Percentiles rank a stretch among this genome's conserved stretches.
phyloP scores from a whole-genome alignment of 2,888 invertebrate species.

The Hypomecis punctinalis region DNA sequence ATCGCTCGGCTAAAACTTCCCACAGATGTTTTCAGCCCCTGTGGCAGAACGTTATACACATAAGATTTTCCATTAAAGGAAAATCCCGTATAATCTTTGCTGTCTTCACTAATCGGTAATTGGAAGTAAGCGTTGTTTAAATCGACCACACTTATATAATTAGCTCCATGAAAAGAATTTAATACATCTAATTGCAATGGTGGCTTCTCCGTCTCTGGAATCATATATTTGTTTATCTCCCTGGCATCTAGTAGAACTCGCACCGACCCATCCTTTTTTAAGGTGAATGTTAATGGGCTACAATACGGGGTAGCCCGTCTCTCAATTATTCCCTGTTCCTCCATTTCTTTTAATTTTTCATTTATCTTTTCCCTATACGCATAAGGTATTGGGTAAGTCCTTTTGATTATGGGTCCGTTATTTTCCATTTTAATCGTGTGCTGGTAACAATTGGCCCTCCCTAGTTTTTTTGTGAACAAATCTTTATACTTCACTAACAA shows the following conservation, averaged over 20 bases:
- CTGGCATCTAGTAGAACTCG: conserved; percentile 30
- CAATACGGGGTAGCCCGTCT: conserved; percentile 34
- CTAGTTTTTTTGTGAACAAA: conserved; percentile 26
- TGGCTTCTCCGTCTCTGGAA: conserved; percentile 25
- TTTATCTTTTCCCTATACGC: conserved; percentile 40
- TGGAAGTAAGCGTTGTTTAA: conserved; percentile 31
- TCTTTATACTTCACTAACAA: neutral
- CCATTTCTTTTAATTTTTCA: conserved; percentile 38
- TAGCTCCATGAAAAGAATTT: conserved; percentile 22
- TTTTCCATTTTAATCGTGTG: conserved; percentile 38
- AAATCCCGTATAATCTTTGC: conserved; percentile 21
- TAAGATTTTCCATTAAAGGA: conserved; percentile 24
- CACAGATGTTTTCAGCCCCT: conserved; percentile 38
- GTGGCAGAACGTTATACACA: conserved; percentile 22
- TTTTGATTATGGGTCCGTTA: conserved; percentile 34
- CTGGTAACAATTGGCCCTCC: conserved; percentile 39
- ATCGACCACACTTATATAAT: conserved; percentile 18
- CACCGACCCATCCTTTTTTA: conserved; percentile 26
- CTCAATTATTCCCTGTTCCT: conserved; percentile 34
- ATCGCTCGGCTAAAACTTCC: conserved; percentile 47
- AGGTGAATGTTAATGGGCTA: conserved; percentile 39
- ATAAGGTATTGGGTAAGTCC: conserved; percentile 42
- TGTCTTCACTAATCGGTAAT: conserved; percentile 10
- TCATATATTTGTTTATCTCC: conserved; percentile 32
- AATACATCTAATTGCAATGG: conserved; percentile 22